Evolutionary conservation across 2,797 vertebrate genomes (phyloP).

Genomic region (Graptemys geographica): DNA sequence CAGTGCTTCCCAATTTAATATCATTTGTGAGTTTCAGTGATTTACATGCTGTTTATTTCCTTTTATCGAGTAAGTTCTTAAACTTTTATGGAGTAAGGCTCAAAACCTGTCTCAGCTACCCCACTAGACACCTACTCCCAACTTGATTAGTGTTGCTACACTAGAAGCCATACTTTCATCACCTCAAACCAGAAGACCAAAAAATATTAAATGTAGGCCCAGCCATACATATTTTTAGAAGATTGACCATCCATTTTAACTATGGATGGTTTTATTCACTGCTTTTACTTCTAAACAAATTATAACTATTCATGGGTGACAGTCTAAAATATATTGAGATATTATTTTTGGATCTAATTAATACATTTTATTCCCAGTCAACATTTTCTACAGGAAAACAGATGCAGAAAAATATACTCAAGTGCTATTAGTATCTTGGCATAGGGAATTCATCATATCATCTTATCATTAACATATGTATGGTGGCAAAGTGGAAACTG

Average conservation of each 20-base stretch:
- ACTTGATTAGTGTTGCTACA: not conserved
- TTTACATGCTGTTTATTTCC: not conserved
- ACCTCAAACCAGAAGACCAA: not conserved
- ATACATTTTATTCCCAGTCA: not conserved
- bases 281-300: not conserved
- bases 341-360: not conserved
- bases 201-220: not conserved
- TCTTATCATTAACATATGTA: not conserved
- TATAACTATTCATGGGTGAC: not conserved
- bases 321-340: not conserved
- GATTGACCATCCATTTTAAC: not conserved
- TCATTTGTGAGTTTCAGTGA: not conserved
- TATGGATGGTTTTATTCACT: not conserved
- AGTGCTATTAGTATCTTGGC: too few relatives aligned
- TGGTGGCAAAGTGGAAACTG: accelerated
- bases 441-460: not conserved
- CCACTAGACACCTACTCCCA: not conserved
- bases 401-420: not conserved
- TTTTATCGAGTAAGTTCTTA: not conserved
- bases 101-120: not conserved
- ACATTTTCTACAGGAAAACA: not conserved
- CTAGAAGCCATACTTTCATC: not conserved
- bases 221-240: not conserved
- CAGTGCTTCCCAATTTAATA: not conserved
- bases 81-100: not conserved